A percentile compares a stretch with the other conserved stretches of the same genome.
phyloP scores from a whole-genome alignment of 2,888 invertebrate genomes.

The Nycteola revayana region DNA sequence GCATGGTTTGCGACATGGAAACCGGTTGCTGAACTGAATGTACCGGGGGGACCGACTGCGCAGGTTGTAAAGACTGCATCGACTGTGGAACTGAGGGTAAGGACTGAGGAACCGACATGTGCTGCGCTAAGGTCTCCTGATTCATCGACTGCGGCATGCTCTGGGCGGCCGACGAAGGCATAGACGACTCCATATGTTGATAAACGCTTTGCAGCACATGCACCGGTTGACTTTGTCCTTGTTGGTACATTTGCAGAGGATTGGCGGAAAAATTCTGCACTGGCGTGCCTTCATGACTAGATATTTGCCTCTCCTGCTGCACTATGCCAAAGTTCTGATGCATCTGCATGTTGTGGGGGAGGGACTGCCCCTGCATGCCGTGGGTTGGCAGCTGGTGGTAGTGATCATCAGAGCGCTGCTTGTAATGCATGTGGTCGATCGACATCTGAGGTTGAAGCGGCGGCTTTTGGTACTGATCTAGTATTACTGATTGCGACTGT shows the following conservation, averaged over 20 bases:
- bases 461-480: slow-evolving; percentile 50
- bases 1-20: slow-evolving; percentile 20
- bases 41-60: slow-evolving; percentile 16
- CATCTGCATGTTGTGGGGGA: slow-evolving; percentile 65
- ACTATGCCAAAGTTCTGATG: slow-evolving; percentile 61
- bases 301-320: slow-evolving; percentile 74
- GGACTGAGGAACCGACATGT: slow-evolving; percentile 41
- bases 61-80: slow-evolving; percentile 28
- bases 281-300: slow-evolving; percentile 78
- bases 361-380: slow-evolving; percentile 66
- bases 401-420: slow-evolving; percentile 60
- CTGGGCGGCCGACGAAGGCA: slow-evolving; percentile 32
- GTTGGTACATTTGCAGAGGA: slow-evolving; percentile 73
- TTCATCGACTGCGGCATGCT: slow-evolving; percentile 36
- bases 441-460: slow-evolving; percentile 65
- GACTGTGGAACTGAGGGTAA: slow-evolving; percentile 40
- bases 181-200: slow-evolving; percentile 42
- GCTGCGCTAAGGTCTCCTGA: slow-evolving; percentile 28
- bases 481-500: slow-evolving; percentile 49
- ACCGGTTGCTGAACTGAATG: slow-evolving; percentile 28
- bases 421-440: slow-evolving; percentile 63
- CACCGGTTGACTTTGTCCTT: slow-evolving; percentile 46
- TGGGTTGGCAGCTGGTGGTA: slow-evolving; percentile 54
- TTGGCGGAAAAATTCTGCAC: slow-evolving; percentile 73
- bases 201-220: slow-evolving; percentile 47